phyloP scores from a whole-genome alignment of 1,140 invertebrate genomes.

The Ostrea edulis region DNA sequence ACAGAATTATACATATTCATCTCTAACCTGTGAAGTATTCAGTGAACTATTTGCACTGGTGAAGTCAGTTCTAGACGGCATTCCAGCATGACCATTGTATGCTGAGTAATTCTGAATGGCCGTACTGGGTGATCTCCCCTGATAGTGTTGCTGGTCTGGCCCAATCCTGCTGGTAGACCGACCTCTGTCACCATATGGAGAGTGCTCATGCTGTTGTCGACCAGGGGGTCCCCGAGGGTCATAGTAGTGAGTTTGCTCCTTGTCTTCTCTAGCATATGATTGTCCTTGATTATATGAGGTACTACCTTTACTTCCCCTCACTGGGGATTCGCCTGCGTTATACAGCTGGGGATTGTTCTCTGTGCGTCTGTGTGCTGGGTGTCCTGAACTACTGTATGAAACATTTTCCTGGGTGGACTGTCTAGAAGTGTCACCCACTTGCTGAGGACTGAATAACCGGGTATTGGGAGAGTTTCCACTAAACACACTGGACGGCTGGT shows the following conservation, averaged over 20 bases:
- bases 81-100: not conserved
- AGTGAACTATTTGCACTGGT: constrained; percentile 1
- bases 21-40: constrained; percentile 34
- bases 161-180: not conserved
- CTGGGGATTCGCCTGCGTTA: not conserved
- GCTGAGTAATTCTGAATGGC: not conserved
- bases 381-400: not conserved
- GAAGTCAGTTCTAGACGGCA: not conserved
- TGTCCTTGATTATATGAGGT: constrained; percentile 9
- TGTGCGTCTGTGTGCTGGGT: not conserved
- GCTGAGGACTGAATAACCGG: constrained; percentile 17
- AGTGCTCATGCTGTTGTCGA: not conserved
- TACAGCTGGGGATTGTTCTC: not conserved
- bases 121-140: constrained; percentile 6
- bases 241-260: not conserved
- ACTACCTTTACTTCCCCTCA: not conserved
- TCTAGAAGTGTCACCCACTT: constrained; percentile 7
- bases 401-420: constrained; percentile 3
- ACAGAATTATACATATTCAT: constrained; percentile 21
- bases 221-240: not conserved
- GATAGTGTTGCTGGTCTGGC: not conserved
- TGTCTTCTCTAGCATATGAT: not conserved
- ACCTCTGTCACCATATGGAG: not conserved
- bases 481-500: constrained; percentile 28
- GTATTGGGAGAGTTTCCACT: not conserved